Base-by-base conservation (phyloP, 2,888 invertebrate species). In the Rotaria macrura region DNA sequence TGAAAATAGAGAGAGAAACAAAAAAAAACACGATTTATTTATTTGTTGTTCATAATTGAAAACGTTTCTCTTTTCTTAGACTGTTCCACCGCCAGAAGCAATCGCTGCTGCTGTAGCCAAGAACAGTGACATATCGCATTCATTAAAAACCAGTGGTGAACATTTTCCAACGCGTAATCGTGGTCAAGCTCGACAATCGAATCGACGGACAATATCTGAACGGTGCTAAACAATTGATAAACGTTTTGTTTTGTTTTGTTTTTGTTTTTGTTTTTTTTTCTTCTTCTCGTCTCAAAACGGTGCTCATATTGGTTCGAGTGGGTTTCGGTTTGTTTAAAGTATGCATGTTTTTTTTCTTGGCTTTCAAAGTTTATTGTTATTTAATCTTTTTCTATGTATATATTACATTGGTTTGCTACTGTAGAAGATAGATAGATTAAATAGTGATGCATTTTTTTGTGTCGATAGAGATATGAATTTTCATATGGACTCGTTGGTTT, bases 31-130 rank as follows among this genome's bases (percentile, higher is more conserved):
- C n/a, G n/a, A n/a, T n/a, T n/a, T n/a, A n/a, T n/a, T n/a, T n/a
- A n/a, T n/a, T n/a, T n/a, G n/a, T n/a, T n/a, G n/a, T n/a, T n/a
- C n/a, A 49, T 49, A 49, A 49, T 20, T 10, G 23, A 3, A 72
- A 25, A 9, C 1, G 20, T 25, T 43, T 34, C 14, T 43, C n/a
- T 25, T 79, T 23, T 40, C 43, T 10, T n/a, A 79, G 79, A 79
- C 79, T 79, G 79, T 79, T n/a, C 79, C 79, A n/a, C 20, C 79
- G 14, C 79, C 79, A 2, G 79, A 79, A 79, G 79, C 43, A 25
- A 5, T 43, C n/a, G 79, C 79, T 79, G 79, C 79, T 25, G 79
- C 79, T 5, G 79, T 43, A 25, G 43, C 43, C 10, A 79, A 79
- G 43, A 43, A 79, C 25, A 79, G 43, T 79, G 79, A 25, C 43